Percentiles rank a stretch among this genome's conserved stretches.
Conservation (phyloP, 2,113 vertebrate species). For the Trichomycterus rosablanca region DNA sequence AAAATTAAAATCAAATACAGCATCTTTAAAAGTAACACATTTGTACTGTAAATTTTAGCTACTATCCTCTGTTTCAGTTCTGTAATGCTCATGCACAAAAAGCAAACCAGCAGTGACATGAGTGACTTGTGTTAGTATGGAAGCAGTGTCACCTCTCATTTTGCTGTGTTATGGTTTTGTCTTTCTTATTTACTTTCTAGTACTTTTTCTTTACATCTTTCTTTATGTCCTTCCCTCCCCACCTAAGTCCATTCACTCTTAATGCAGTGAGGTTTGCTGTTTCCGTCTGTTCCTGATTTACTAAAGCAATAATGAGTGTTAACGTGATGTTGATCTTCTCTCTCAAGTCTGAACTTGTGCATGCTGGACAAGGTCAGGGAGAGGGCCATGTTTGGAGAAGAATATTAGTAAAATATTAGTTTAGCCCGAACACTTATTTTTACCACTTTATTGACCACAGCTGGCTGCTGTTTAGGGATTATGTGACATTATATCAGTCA, state of each 20-base stretch:
- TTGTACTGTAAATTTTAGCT: too few species aligned
- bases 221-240: conserved; percentile 51
- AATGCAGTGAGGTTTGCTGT: conserved; percentile 60
- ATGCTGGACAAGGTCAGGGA: conserved; percentile 64
- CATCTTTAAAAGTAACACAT: too few species aligned
- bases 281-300: conserved; percentile 72
- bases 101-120: too few species aligned
- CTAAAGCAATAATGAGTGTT: conserved; percentile 59
- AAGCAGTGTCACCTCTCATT: too few species aligned
- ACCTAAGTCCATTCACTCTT: not conserved
- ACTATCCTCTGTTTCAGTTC: too few species aligned
- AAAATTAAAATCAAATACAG: too few species aligned
- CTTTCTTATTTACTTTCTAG: conserved; percentile 11
- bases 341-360: conserved; percentile 39
- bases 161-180: too few species aligned
- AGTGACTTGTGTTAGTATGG: too few species aligned
- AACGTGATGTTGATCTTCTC: conserved; percentile 43
- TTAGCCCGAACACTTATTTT: conserved; percentile 70
- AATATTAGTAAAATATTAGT: conserved; percentile 73
- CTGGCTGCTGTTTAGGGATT: conserved; percentile 59
- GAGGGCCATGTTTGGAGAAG: conserved; percentile 65
- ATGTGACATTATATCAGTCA: conserved; percentile 50
- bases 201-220: conserved; percentile 24
- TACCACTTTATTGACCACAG: conserved; percentile 70
- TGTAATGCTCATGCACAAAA: too few species aligned